These are phyloP conservation scores for Eristalis intricaria DNA, from an alignment of 2,888 invertebrate genomes.

Conservation along the genomic window DNA sequence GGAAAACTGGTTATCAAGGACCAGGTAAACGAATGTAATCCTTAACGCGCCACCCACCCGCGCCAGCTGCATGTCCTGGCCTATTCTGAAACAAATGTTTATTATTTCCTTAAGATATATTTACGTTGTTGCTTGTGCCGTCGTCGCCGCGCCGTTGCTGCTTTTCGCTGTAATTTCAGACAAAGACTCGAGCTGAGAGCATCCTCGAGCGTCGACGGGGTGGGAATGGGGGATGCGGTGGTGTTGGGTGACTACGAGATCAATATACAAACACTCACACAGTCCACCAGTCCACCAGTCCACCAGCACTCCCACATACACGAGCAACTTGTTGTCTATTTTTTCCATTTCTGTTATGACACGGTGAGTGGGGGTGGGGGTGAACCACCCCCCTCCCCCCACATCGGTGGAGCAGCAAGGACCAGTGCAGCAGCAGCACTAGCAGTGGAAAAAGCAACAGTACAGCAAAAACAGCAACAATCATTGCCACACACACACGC, in stretches of 20 bases:
- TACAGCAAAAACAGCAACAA: constrained; percentile 68
- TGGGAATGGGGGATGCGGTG: neutral
- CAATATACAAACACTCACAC: constrained; percentile 30
- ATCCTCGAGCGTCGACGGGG: neutral
- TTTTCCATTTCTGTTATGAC: constrained; percentile 16
- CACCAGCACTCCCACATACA: constrained; percentile 3
- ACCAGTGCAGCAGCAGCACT: constrained; percentile 45
- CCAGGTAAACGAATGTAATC: constrained; percentile 61
- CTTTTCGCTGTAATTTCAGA: constrained; percentile 58
- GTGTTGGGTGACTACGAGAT: constrained; percentile 37
- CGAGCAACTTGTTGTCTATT: constrained; percentile 46
- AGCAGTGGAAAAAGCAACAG: constrained; percentile 52
- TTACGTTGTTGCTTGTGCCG: constrained; percentile 28
- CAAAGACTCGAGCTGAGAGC: constrained; percentile 53
- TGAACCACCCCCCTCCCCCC: constrained; percentile 8
- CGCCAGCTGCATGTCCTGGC: constrained; percentile 17
- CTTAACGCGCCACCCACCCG: constrained; percentile 28
- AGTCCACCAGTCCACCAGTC: constrained; percentile 1
- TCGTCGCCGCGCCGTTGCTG: neutral
- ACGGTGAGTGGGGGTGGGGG: neutral
- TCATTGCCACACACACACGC: constrained; percentile 26
- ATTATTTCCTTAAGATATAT: constrained; percentile 66
- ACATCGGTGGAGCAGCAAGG: constrained; percentile 30
- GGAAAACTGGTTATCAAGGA: constrained; percentile 54
- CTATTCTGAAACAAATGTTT: constrained; percentile 47